Evolutionary conservation across 2,113 vertebrate species (phyloP).

Genomic region (Eleginops maclovinus): DNA sequence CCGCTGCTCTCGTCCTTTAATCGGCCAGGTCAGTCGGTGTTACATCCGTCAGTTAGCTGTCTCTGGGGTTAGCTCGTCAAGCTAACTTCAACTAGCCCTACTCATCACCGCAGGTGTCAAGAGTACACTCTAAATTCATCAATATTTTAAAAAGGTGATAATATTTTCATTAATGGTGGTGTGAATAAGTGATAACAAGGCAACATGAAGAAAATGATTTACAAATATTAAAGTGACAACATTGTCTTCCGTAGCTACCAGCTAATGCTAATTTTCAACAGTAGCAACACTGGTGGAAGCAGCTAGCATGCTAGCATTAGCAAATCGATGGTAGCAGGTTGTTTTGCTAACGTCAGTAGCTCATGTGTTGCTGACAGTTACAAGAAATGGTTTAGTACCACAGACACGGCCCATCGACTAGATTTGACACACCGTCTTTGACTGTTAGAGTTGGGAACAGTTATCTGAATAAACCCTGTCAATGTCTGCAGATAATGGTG

Average conservation of each 20-base stretch:
- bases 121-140: background rate
- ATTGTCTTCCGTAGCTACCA: background rate
- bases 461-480: background rate
- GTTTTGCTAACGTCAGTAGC: conserved; percentile 31
- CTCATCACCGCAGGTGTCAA: conserved; percentile 7
- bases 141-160: background rate
- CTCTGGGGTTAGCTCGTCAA: conserved; percentile 27
- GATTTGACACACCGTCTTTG: background rate
- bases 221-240: background rate
- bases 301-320: conserved; percentile 24
- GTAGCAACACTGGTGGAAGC: background rate
- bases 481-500: too few relatives aligned
- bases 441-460: background rate
- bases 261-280: conserved; percentile 15
- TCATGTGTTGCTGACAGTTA: conserved; percentile 29
- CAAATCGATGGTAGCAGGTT: conserved; percentile 3
- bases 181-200: background rate
- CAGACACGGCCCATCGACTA: background rate
- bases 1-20: conserved; percentile 53
- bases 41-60: conserved; percentile 33
- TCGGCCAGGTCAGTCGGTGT: conserved; percentile 67
- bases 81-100: conserved; percentile 29
- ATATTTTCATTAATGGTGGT: background rate
- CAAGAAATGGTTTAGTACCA: background rate
- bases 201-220: background rate